These are phyloP conservation scores for Eupelmus urozonus DNA, from an alignment of 2,888 invertebrate genomes.

Conservation along the genomic window DNA sequence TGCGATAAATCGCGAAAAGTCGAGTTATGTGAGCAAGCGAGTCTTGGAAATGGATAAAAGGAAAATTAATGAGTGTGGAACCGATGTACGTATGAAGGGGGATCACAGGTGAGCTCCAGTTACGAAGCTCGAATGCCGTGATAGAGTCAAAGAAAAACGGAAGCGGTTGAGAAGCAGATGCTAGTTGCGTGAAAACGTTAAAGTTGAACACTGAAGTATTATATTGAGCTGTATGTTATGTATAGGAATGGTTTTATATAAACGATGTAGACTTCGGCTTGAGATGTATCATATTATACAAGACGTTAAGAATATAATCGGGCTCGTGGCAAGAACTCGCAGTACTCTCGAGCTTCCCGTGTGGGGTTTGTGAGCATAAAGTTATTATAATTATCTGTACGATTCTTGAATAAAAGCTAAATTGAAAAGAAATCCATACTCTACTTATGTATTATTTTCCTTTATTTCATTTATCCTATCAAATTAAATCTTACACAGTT, in stretches of 20 bases:
- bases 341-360: not conserved
- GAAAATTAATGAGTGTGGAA: not conserved
- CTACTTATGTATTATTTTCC: not conserved
- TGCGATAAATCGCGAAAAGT: no score
- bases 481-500: no score
- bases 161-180: constrained; percentile 20
- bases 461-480: not conserved
- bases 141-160: constrained; percentile 7
- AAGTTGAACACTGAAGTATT: constrained; percentile 75
- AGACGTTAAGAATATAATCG: constrained; percentile 48
- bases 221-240: constrained; percentile 73
- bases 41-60: constrained; percentile 3
- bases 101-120: constrained; percentile 4
- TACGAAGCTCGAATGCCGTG: constrained; percentile 23
- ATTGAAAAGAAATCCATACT: constrained; percentile 23
- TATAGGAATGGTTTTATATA: constrained; percentile 71
- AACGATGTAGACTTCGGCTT: constrained; percentile 68
- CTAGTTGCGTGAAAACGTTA: constrained; percentile 65
- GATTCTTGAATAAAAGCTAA: constrained; percentile 57
- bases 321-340: constrained; percentile 6
- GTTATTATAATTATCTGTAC: constrained; percentile 56
- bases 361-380: constrained; percentile 33
- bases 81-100: no score
- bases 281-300: constrained; percentile 71
- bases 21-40: not conserved